Evolutionary conservation across 2,888 invertebrate genomes (phyloP).

Genomic region (Cephus pygmeus): DNA sequence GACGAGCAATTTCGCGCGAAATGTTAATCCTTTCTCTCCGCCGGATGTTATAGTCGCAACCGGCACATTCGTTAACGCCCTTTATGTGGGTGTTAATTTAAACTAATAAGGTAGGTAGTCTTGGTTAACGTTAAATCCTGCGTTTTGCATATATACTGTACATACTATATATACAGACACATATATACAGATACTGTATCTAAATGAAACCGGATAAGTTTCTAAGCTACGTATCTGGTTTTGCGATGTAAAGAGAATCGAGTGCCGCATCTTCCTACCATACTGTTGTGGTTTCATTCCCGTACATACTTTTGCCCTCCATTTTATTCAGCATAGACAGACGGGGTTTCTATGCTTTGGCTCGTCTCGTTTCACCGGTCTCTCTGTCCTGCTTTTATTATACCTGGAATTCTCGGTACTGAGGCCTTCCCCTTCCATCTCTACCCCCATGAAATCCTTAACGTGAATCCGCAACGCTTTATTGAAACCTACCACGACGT

Average conservation of each 20-base stretch:
- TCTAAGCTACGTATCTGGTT: neutral
- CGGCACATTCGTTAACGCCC: neutral
- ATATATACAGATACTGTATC: neutral
- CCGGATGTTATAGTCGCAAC: neutral
- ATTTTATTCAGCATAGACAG: neutral
- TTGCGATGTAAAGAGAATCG: neutral
- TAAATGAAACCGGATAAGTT: conserved; percentile 3
- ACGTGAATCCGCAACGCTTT: neutral
- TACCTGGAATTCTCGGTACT: neutral
- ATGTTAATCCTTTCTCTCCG: neutral
- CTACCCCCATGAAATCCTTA: neutral
- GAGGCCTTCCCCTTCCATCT: no score
- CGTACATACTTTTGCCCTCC: neutral
- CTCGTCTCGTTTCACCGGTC: neutral
- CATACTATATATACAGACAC: neutral
- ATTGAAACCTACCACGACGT: neutral
- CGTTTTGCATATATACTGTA: neutral
- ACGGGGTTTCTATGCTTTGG: neutral
- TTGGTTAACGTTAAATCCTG: neutral
- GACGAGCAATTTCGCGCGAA: neutral
- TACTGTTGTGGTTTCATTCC: neutral
- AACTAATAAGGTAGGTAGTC: neutral
- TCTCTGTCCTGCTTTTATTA: neutral
- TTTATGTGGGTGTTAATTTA: neutral
- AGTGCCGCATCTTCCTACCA: neutral